These are phyloP conservation scores for Euplexia lucipara DNA, from an alignment of 2,888 invertebrate species.

Conservation along the genomic window DNA sequence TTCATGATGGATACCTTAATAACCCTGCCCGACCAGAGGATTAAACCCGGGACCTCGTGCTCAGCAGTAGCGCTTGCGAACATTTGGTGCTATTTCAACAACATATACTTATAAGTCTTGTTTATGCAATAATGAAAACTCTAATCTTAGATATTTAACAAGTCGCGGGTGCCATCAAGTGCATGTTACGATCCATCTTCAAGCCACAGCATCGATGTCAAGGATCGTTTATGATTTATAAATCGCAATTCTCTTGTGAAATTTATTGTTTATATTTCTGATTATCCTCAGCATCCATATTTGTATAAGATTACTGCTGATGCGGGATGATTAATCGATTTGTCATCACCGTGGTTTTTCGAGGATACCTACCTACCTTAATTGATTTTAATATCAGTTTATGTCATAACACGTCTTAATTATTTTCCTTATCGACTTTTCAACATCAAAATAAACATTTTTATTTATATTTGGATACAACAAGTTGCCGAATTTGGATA, in stretches of 20 bases:
- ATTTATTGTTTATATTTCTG: slow-evolving; percentile 64
- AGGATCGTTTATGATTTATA: slow-evolving; percentile 75
- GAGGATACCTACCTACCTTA: slow-evolving; percentile 32
- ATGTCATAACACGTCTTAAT: slow-evolving; percentile 58
- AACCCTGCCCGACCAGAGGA: no score
- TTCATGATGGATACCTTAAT: no score
- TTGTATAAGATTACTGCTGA: slow-evolving; percentile 64
- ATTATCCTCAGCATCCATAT: slow-evolving; percentile 65
- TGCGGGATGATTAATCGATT: slow-evolving; percentile 63
- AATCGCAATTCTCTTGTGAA: slow-evolving; percentile 60
- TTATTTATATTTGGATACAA: slow-evolving; percentile 22
- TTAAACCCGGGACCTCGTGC: no score
- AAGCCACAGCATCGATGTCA: slow-evolving; percentile 65
- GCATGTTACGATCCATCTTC: slow-evolving; percentile 61
- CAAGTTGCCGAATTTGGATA: not conserved
- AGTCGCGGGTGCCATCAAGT: slow-evolving; percentile 27
- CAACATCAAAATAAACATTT: slow-evolving; percentile 39
- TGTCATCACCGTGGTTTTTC: slow-evolving; percentile 46
- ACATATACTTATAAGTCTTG: not conserved
- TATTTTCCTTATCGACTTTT: slow-evolving; percentile 51
- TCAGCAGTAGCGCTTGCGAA: no score
- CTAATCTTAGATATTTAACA: slow-evolving; percentile 18
- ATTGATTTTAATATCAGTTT: slow-evolving; percentile 60
- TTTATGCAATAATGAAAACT: slow-evolving; percentile 22
- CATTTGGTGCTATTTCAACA: slow-evolving; percentile 5